phyloP scores from a whole-genome alignment of 2,797 vertebrate species.

The Lacerta viridis region DNA sequence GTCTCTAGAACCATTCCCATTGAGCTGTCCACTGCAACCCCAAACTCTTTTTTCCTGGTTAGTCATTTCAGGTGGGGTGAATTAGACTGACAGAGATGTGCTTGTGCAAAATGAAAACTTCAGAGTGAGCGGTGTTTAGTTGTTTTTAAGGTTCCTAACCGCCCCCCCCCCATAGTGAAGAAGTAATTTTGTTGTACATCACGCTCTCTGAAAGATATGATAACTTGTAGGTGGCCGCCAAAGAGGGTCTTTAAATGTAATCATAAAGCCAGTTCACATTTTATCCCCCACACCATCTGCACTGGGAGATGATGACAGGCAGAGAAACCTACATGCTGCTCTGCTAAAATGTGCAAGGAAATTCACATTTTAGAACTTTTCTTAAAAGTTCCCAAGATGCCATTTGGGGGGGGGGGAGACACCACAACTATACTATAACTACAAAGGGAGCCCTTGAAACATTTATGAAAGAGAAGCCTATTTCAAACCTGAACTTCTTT shows the following conservation, averaged over 20 bases:
- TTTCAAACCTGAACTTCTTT: not conserved
- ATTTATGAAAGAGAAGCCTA: not conserved
- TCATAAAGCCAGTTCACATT: constrained; percentile 3
- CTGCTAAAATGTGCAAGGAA: not conserved
- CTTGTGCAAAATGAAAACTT: not conserved
- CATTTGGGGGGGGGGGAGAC: not conserved
- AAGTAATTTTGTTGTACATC: not conserved
- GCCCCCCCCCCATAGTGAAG: not conserved
- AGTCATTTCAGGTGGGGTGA: too few relatives aligned
- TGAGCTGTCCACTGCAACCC: not conserved
- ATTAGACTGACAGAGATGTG: not conserved
- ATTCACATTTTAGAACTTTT: constrained; percentile 15
- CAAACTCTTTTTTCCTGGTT: not conserved
- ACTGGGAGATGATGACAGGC: not conserved
- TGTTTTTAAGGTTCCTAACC: too few relatives aligned
- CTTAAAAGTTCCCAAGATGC: not conserved
- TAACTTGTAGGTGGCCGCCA: not conserved
- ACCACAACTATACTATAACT: not conserved
- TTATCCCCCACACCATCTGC: constrained; percentile 26
- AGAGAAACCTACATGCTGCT: not conserved
- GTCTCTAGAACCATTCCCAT: not conserved
- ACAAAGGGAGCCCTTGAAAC: not conserved
- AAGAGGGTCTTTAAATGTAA: not conserved
- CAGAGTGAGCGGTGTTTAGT: not conserved
- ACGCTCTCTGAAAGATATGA: not conserved